phyloP scores from a whole-genome alignment of 1,140 invertebrate species.

The Panonychus citri region DNA sequence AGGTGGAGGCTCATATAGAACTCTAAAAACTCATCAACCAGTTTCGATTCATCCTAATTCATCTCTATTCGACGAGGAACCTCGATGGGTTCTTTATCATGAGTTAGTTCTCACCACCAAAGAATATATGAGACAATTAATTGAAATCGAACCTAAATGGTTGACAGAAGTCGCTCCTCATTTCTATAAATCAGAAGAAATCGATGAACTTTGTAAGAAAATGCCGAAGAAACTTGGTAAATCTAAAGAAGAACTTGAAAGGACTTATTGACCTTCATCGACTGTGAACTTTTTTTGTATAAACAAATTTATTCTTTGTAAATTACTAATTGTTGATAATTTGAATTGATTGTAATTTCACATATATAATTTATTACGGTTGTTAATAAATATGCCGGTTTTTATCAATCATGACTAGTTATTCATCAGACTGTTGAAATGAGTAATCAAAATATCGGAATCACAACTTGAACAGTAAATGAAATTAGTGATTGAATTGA shows the following conservation, averaged over 20 bases:
- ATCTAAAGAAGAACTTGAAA: conserved; percentile 2
- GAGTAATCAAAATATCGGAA: too few species aligned
- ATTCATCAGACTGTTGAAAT: too few species aligned
- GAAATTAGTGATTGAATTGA: too few species aligned
- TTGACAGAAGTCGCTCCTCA: conserved; percentile 95
- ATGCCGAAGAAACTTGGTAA: conserved; percentile 11
- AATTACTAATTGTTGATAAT: too few species aligned
- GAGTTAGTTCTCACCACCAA: conserved; percentile 97
- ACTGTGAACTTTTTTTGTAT: too few species aligned
- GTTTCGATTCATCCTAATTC: conserved; percentile 98
- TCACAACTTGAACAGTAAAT: too few species aligned
- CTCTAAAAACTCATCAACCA: conserved; percentile 87
- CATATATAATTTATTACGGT: too few species aligned
- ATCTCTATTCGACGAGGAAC: conserved; percentile 88
- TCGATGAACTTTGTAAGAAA: conserved; percentile 26
- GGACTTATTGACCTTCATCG: background rate
- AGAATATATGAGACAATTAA: conserved; percentile 98
- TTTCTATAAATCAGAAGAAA: conserved; percentile 53
- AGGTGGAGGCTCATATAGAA: conserved; percentile 82
- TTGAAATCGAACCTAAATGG: conserved; percentile 97
- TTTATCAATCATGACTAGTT: too few species aligned
- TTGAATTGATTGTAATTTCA: too few species aligned
- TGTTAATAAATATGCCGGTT: too few species aligned
- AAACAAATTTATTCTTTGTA: too few species aligned
- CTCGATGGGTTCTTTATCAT: conserved; percentile 97